Conservation (phyloP, 1,140 invertebrate genomes). For the Varroa destructor region DNA sequence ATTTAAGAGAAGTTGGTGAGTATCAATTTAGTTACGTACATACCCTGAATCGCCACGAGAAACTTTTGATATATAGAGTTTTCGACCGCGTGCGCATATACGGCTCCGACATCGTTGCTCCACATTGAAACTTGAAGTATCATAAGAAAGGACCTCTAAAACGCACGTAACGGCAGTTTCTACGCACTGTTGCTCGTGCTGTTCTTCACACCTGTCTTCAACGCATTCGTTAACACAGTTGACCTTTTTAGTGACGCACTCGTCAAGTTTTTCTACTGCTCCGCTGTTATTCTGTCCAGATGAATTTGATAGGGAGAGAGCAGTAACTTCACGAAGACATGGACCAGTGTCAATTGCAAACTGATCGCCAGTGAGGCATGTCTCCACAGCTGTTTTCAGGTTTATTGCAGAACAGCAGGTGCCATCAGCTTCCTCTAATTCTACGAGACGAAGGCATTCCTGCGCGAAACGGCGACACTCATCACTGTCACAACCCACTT, state of each 20-base stretch:
- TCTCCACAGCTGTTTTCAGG: background rate
- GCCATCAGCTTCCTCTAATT: background rate
- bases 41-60: slow-evolving; percentile 23
- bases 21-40: background rate
- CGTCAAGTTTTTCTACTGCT: background rate
- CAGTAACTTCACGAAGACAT: background rate
- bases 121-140: background rate
- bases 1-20: too few species aligned
- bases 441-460: slow-evolving; percentile 28
- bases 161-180: background rate
- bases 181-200: background rate
- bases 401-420: background rate
- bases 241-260: slow-evolving; percentile 1
- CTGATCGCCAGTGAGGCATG: background rate
- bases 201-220: background rate
- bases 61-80: slow-evolving; percentile 23
- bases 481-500: slow-evolving; percentile 5
- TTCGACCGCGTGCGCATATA: slow-evolving; percentile 1
- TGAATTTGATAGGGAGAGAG: background rate
- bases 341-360: background rate
- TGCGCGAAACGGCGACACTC: slow-evolving; percentile 34
- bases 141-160: background rate
- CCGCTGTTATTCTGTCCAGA: background rate
- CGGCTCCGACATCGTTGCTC: slow-evolving; percentile 1
- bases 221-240: background rate